A percentile compares a stretch with the other conserved stretches of the same genome.
Evolutionary conservation across 2,797 vertebrate genomes (phyloP).

Genomic region (Macropus fuliginosus): DNA sequence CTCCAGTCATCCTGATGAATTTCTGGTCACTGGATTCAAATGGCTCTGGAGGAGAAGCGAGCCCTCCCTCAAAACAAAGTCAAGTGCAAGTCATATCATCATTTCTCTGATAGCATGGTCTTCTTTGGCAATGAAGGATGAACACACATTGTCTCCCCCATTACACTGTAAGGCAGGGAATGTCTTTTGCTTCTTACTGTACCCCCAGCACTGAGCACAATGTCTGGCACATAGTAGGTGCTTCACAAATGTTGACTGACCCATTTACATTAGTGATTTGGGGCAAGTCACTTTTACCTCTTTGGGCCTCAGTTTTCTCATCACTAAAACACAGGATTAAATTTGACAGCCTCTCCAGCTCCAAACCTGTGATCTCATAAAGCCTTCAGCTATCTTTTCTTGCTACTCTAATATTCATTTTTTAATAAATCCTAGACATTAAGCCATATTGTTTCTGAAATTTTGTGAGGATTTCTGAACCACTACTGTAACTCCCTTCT

Average conservation of each 20-base stretch:
- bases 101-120: too few relatives aligned
- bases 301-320: not conserved
- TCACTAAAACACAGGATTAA: not conserved
- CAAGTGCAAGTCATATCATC: too few relatives aligned
- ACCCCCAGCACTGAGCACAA: not conserved
- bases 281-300: not conserved
- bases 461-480: not conserved
- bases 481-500: not conserved
- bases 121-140: too few relatives aligned
- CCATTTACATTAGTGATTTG: not conserved
- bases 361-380: not conserved
- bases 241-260: not conserved
- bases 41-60: too few relatives aligned
- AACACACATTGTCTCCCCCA: too few relatives aligned
- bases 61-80: too few relatives aligned
- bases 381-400: not conserved
- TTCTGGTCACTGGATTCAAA: too few relatives aligned
- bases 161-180: too few relatives aligned
- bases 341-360: not conserved
- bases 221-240: not conserved
- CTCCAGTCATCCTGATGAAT: too few relatives aligned
- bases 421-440: not conserved
- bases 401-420: not conserved
- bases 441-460: not conserved
- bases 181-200: not conserved